Base-by-base conservation (phyloP, 1,140 invertebrate species). In the Panagrolaimus sp. region DNA sequence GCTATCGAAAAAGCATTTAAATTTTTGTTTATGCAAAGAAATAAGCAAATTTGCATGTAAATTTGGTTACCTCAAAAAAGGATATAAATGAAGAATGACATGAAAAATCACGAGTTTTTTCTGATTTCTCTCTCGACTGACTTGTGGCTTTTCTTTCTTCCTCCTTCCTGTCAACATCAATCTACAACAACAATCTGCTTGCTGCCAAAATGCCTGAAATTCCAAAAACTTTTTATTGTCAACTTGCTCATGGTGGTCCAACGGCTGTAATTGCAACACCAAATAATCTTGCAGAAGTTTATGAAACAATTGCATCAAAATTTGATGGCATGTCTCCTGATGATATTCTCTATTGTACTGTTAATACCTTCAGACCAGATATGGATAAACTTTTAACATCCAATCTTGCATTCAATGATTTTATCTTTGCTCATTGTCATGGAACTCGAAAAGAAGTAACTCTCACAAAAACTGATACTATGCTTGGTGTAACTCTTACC, bases 371-470 rank as follows among this genome's bases (percentile, higher is more conserved):
- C 85, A 96, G 96, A 86, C 88, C 93, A 28, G 94, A 98, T 79
- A 97, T 98, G 94, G 89, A 89, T 38, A 90, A 91, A 81, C 85
- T 98, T 32, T 86, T 98, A 38, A 93, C 93, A 6, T 91, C 92
- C 15, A 94, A 96, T 87, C 95, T 98, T 73, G 93, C 93, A 43
- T 87, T 97, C 75, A 92, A 96, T 83, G 95, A 98, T 84, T 96
- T 98, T 81, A 97, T 98, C 85, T 98, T 96, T 84, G 94, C 92
- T 74, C 95, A 98, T 84, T 88, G 90, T 83, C 94, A 93, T 89
- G 94, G 94, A 14, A 88, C 90, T 73, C 89, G 91, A 15, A 97
- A 98, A 84, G 94, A 97, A 87, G 89, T 98, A 45, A 92, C 96
- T 86, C 88, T 98, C 43, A 87, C 89, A 1, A 97, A 98, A 87